phyloP scores from a whole-genome alignment of 35 echinoderm and acorn worm species.

The Lytechinus pictus region DNA sequence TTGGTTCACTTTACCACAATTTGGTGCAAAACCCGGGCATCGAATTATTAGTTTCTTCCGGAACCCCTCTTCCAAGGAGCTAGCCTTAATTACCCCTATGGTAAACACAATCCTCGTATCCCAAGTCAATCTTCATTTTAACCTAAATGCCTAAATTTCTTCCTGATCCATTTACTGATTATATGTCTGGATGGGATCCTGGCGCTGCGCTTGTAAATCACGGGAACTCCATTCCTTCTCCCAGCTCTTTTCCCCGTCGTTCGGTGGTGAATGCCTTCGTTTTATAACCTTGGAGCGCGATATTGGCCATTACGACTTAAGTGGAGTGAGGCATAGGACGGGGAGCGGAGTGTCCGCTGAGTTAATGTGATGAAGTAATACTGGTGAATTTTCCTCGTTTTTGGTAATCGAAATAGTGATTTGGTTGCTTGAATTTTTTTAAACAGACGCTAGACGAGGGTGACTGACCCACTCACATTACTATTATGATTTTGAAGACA shows the following conservation, averaged over 20 bases:
- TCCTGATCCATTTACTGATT: conserved; percentile 39
- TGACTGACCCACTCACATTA: neutral
- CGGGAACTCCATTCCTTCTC: neutral
- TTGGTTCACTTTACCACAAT: neutral
- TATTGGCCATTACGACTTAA: neutral
- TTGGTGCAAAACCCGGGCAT: neutral
- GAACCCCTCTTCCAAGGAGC: neutral
- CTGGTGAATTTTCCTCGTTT: neutral
- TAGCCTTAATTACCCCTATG: neutral
- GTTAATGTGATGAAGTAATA: conserved; percentile 23
- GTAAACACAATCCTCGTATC: neutral
- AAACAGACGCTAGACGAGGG: neutral
- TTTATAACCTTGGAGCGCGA: neutral
- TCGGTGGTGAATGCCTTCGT: conserved; percentile 16
- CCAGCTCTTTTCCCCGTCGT: neutral
- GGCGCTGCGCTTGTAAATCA: neutral
- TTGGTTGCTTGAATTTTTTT: neutral
- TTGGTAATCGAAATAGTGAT: neutral
- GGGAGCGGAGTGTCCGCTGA: neutral
- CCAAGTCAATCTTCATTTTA: conserved; percentile 33
- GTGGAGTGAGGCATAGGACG: neutral
- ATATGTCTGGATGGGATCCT: neutral
- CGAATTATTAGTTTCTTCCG: neutral
- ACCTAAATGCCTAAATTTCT: conserved; percentile 33
- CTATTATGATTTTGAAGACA: neutral